A percentile compares a stretch with the other conserved stretches of the same genome.
These are phyloP conservation scores for Hoplostethus atlanticus DNA, from an alignment of 2,797 vertebrate genomes.

Conservation along the genomic window DNA sequence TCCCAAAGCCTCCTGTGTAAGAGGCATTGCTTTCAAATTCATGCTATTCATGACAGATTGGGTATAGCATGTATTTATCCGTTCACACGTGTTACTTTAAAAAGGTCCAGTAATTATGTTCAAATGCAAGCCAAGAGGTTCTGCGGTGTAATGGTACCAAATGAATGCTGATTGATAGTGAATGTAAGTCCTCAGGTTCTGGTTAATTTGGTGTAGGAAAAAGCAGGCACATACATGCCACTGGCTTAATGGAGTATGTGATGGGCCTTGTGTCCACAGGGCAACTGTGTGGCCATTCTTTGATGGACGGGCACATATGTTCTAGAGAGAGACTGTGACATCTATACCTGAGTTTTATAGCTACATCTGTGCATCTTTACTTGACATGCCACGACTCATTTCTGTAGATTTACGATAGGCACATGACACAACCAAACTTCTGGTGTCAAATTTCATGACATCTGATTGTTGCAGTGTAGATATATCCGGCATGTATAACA, in stretches of 20 bases:
- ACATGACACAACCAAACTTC: neutral
- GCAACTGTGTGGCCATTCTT: neutral
- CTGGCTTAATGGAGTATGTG: slow-evolving; percentile 1
- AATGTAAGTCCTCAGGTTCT: slow-evolving; percentile 32
- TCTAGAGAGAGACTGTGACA: slow-evolving; percentile 20
- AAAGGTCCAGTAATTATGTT: neutral
- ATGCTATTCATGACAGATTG: neutral
- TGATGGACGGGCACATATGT: neutral
- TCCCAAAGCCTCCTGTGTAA: neutral
- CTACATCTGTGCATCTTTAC: slow-evolving; percentile 18
- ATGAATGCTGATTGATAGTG: neutral
- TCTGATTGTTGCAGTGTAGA: neutral
- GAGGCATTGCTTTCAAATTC: neutral
- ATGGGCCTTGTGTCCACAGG: slow-evolving; percentile 15
- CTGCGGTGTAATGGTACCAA: neutral
- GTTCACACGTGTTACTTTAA: neutral
- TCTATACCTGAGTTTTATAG: neutral
- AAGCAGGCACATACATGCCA: neutral
- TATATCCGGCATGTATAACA: no score
- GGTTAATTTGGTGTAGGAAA: slow-evolving; percentile 10
- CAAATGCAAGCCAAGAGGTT: neutral
- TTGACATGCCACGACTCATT: neutral
- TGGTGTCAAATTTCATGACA: neutral
- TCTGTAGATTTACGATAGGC: neutral
- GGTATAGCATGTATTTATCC: neutral